Evolutionary conservation across 2,113 vertebrate species (phyloP).

Genomic region (Cranoglanis bouderius): DNA sequence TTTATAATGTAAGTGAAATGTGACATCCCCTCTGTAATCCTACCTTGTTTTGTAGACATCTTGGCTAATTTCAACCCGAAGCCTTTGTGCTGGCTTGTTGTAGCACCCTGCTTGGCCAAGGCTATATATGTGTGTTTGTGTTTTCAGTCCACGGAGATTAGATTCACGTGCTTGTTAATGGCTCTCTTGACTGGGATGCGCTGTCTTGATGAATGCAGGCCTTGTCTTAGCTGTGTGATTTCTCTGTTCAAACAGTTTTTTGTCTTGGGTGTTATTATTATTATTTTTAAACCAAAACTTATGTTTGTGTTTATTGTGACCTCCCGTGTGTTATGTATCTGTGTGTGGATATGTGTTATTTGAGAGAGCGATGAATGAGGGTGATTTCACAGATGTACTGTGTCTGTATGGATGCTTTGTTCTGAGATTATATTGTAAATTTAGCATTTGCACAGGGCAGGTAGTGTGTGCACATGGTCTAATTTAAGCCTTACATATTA

Average conservation of each 20-base stretch:
- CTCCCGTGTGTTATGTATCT: neutral
- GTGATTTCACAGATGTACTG: neutral
- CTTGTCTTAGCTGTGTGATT: conserved; percentile 61
- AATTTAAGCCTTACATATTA: conserved; percentile 2
- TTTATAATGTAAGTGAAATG: neutral
- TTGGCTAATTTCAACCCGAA: neutral
- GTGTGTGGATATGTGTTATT: conserved; percentile 23
- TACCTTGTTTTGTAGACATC: conserved; percentile 11
- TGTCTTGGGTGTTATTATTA: conserved; percentile 16
- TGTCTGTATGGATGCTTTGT: neutral
- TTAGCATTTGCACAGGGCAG: neutral
- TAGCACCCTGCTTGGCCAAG: neutral
- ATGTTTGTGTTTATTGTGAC: conserved; percentile 16
- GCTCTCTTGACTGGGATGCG: conserved; percentile 64
- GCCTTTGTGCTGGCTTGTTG: conserved; percentile 16
- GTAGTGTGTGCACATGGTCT: neutral
- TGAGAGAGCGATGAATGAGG: neutral
- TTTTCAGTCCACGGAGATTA: conserved; percentile 44
- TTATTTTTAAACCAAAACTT: conserved; percentile 15
- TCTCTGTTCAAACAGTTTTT: conserved; percentile 52
- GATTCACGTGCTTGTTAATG: conserved; percentile 63
- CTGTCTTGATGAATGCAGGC: conserved; percentile 65
- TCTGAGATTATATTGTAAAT: neutral
- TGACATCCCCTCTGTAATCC: neutral
- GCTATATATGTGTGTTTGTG: conserved; percentile 32